These are phyloP conservation scores for Dicrurus megarhynchus DNA, from an alignment of 2,113 vertebrate genomes.

Conservation along the genomic window DNA sequence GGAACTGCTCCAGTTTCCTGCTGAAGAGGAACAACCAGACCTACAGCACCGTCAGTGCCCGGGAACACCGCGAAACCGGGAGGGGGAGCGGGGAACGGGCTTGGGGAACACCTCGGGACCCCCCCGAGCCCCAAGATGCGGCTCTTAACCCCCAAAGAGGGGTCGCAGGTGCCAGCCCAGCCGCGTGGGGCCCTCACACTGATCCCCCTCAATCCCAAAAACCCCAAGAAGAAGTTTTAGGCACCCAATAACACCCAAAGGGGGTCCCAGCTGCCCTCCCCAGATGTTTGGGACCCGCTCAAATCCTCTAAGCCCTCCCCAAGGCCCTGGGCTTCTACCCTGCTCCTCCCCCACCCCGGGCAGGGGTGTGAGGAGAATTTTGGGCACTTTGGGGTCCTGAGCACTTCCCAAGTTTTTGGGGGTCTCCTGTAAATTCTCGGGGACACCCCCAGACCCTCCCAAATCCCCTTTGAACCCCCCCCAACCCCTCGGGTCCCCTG, in stretches of 20 bases:
- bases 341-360: background rate
- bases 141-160: background rate
- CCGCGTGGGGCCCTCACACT: too few relatives aligned
- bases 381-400: too few relatives aligned
- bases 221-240: too few relatives aligned
- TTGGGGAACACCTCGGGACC: background rate
- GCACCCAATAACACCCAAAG: too few relatives aligned
- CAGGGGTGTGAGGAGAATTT: too few relatives aligned
- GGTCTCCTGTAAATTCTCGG: background rate
- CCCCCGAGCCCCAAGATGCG: too few relatives aligned
- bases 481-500: background rate
- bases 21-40: background rate
- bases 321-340: background rate
- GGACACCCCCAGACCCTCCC: background rate
- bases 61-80: background rate
- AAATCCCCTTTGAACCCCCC: background rate
- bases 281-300: background rate
- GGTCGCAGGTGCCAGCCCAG: too few relatives aligned
- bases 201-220: background rate
- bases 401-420: too few relatives aligned
- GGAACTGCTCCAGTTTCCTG: background rate
- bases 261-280: rapidly evolving
- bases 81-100: background rate
- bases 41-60: background rate
- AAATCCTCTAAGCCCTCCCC: background rate